Conservation (phyloP, 37 sponge, comb jelly and placozoan species). For the Halisarca cf. caerulea region DNA sequence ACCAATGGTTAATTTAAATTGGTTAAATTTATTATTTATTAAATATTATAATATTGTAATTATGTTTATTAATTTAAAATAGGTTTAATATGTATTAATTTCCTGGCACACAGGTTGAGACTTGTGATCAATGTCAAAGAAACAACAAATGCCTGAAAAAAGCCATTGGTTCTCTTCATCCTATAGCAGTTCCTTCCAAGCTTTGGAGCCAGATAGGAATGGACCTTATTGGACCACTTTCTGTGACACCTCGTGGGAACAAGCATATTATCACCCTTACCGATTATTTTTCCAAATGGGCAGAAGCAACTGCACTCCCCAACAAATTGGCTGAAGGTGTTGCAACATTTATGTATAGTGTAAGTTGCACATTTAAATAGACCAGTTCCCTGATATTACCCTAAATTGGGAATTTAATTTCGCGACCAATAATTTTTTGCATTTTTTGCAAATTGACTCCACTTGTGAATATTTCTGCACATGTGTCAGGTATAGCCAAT, state of each 20-base stretch:
- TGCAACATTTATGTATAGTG: slow-evolving; percentile 27
- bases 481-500: not conserved
- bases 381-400: no score
- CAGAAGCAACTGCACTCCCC: slow-evolving; percentile 36
- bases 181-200: slow-evolving; percentile 26
- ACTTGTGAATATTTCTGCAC: no score
- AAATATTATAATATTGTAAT: not conserved
- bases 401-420: no score
- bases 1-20: not conserved
- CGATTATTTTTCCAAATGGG: slow-evolving; percentile 60
- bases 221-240: slow-evolving; percentile 40
- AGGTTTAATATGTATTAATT: not conserved
- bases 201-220: slow-evolving; percentile 47
- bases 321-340: slow-evolving; percentile 36
- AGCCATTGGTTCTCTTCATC: slow-evolving; percentile 16
- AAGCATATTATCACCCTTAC: slow-evolving; percentile 38
- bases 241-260: slow-evolving; percentile 21
- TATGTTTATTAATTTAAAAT: not conserved
- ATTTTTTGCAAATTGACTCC: no score
- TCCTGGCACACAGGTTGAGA: not conserved
- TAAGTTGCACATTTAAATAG: no score
- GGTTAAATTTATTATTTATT: not conserved
- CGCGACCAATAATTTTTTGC: not conserved
- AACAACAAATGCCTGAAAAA: slow-evolving; percentile 21
- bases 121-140: slow-evolving; percentile 20